Conservation (phyloP, 2,797 vertebrate species). For the Sparidentex hasta region DNA sequence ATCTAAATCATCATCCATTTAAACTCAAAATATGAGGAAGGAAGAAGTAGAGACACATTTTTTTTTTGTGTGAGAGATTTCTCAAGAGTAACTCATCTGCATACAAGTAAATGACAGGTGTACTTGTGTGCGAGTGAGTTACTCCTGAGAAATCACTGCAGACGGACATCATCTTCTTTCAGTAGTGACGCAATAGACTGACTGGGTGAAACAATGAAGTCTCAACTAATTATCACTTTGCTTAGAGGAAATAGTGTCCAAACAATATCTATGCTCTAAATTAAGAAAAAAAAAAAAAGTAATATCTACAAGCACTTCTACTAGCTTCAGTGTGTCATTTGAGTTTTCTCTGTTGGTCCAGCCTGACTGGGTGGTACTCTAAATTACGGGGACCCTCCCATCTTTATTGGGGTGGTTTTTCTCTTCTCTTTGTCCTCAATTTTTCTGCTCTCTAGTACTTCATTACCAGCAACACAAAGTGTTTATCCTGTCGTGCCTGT, state of each 20-base stretch:
- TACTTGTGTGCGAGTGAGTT: too few species aligned
- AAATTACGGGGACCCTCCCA: slow-evolving; percentile 28
- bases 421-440: background rate
- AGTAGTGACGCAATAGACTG: background rate
- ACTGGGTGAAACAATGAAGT: background rate
- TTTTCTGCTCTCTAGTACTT: slow-evolving; percentile 24
- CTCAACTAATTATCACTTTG: background rate
- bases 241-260: background rate
- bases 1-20: background rate
- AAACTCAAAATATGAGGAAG: background rate
- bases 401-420: slow-evolving; percentile 1
- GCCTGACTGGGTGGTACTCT: slow-evolving; percentile 24
- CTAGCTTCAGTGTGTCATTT: background rate
- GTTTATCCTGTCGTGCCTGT: slow-evolving; percentile 38
- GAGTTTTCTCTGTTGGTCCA: background rate
- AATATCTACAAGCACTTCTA: background rate
- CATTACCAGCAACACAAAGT: background rate
- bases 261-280: slow-evolving; percentile 1
- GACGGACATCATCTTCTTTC: background rate
- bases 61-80: background rate
- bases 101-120: background rate
- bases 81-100: background rate
- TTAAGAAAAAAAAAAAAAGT: background rate
- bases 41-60: background rate
- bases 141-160: too few species aligned